These are phyloP conservation scores for Zaprionus kolodkinae DNA, from an alignment of 1,140 invertebrate genomes.

Conservation along the genomic window DNA sequence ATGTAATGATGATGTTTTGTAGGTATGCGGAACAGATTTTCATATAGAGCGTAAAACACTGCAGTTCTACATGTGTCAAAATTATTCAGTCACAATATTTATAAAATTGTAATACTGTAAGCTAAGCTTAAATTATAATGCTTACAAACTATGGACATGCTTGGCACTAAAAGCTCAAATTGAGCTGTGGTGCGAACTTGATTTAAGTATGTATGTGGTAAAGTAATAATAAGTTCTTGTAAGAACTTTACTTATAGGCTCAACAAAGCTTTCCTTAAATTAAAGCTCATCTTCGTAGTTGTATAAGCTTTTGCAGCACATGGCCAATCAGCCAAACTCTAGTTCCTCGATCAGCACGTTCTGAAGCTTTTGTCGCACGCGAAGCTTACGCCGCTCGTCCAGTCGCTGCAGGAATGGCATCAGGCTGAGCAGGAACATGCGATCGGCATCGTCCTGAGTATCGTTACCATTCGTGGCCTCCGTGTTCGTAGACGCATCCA, in stretches of 20 bases:
- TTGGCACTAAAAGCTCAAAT: neutral
- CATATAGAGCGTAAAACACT: neutral
- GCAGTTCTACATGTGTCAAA: neutral
- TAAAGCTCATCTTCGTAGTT: neutral
- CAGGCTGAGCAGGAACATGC: slow-evolving; percentile 75
- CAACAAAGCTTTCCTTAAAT: neutral
- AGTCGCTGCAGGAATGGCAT: slow-evolving; percentile 72
- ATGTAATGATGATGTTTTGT: slow-evolving; percentile 32
- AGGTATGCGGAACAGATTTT: slow-evolving; percentile 1
- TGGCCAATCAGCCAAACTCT: slow-evolving; percentile 56
- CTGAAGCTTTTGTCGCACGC: slow-evolving; percentile 73
- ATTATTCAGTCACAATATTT: slow-evolving; percentile 62
- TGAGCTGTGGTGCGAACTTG: neutral
- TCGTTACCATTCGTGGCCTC: slow-evolving; percentile 47
- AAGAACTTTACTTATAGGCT: neutral
- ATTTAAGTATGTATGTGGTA: neutral
- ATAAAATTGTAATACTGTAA: slow-evolving; percentile 66
- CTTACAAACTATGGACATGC: neutral
- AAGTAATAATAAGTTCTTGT: neutral
- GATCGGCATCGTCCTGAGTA: slow-evolving; percentile 65
- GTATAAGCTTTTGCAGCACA: neutral
- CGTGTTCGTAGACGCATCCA: slow-evolving; percentile 70
- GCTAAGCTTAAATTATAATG: slow-evolving; percentile 66
- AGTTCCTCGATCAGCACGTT: slow-evolving; percentile 75
- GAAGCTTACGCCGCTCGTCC: slow-evolving; percentile 70